phyloP scores from a whole-genome alignment of 2,797 vertebrate species.

The Corythornis leucogaster region DNA sequence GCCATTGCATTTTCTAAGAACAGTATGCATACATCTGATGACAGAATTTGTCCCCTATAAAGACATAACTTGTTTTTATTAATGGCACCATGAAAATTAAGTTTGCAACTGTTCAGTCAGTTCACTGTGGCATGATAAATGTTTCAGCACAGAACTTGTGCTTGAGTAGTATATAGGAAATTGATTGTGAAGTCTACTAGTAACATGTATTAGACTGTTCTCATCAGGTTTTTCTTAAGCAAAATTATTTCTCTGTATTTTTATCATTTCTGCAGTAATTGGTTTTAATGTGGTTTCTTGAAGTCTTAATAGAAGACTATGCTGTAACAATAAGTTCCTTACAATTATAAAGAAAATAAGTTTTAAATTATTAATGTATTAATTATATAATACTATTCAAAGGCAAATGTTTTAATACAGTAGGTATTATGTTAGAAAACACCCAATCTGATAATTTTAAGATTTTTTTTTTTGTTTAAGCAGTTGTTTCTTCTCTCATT shows the following conservation, averaged over 20 bases:
- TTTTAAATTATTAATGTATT: background rate
- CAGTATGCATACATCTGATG: background rate
- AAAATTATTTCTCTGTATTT: background rate
- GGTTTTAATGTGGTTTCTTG: background rate
- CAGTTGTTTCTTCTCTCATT: conserved; percentile 56
- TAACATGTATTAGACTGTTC: background rate
- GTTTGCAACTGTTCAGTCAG: background rate
- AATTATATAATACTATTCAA: background rate
- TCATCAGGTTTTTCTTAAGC: background rate
- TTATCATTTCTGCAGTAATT: background rate
- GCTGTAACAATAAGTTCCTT: background rate
- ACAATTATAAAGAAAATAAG: background rate
- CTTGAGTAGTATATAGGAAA: background rate
- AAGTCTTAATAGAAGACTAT: background rate
- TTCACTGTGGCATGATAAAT: background rate
- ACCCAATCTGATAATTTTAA: background rate
- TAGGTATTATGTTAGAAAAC: conserved; percentile 29
- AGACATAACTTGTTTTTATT: background rate
- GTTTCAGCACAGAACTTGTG: background rate
- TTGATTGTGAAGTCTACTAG: background rate
- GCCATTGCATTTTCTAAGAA: background rate
- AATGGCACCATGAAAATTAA: background rate
- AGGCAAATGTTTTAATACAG: conserved; percentile 11
- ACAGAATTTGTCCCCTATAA: background rate
- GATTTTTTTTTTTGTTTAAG: conserved; percentile 15